phyloP scores from a whole-genome alignment of 2,888 invertebrate genomes.

The Microctonus aethiopoides region DNA sequence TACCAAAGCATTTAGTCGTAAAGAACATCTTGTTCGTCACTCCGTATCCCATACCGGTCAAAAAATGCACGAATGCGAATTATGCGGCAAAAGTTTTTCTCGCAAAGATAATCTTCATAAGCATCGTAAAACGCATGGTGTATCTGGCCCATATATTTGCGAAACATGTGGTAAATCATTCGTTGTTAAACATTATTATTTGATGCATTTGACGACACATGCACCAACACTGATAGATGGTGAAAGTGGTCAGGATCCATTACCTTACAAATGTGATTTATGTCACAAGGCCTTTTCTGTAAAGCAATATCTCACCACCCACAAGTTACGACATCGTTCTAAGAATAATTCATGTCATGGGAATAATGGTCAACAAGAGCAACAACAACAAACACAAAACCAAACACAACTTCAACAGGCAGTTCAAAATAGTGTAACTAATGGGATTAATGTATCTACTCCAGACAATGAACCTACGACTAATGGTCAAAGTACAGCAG shows the following conservation, averaged over 20 bases:
- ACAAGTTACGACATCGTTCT: conserved; percentile 72
- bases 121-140: conserved; percentile 72
- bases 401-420: conserved; percentile 53
- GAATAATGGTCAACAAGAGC: conserved; percentile 45
- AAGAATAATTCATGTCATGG: conserved; percentile 65
- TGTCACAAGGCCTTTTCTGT: conserved; percentile 73
- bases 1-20: conserved; percentile 76
- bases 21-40: conserved; percentile 77
- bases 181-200: conserved; percentile 75
- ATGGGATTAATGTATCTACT: conserved; percentile 42
- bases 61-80: conserved; percentile 75
- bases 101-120: conserved; percentile 72
- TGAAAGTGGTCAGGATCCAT: conserved; percentile 53
- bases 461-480: conserved; percentile 47
- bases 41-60: conserved; percentile 76
- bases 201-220: conserved; percentile 73
- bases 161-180: conserved; percentile 76
- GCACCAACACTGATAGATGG: conserved; percentile 54
- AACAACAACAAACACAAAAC: conserved; percentile 39
- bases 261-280: conserved; percentile 72
- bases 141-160: conserved; percentile 72
- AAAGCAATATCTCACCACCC: conserved; percentile 73
- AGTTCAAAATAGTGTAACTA: conserved; percentile 50
- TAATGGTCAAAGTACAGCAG: conserved; percentile 52
- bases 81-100: conserved; percentile 72